Percentiles rank a stretch among this genome's conserved stretches.
These are phyloP conservation scores for Sphaeridia pumilis DNA, from an alignment of 2,888 invertebrate species.

Conservation along the genomic window DNA sequence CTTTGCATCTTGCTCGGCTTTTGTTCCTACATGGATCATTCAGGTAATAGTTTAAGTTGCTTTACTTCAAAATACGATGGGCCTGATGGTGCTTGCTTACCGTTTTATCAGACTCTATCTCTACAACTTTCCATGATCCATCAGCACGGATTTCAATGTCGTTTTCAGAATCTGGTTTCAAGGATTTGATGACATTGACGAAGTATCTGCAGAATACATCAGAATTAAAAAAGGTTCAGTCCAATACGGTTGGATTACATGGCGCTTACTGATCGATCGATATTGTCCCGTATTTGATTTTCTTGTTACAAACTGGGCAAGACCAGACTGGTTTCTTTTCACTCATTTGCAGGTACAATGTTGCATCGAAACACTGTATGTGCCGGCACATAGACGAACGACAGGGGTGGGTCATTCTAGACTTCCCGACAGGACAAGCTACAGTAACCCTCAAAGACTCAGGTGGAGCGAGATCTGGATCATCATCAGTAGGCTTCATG, in stretches of 20 bases:
- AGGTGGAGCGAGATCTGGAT: slow-evolving; percentile 91
- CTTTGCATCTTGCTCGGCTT: too few species aligned
- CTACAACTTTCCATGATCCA: slow-evolving; percentile 21
- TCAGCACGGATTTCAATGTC: slow-evolving; percentile 28
- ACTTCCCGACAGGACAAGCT: slow-evolving; percentile 86
- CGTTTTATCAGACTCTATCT: slow-evolving; percentile 1
- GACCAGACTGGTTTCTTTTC: slow-evolving; percentile 97
- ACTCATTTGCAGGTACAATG: slow-evolving; percentile 91
- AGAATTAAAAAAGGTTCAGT: neutral
- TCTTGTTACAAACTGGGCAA: slow-evolving; percentile 93
- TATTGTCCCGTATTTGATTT: slow-evolving; percentile 77
- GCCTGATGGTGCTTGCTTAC: neutral
- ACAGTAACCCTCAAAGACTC: slow-evolving; percentile 84
- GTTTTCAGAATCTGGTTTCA: slow-evolving; percentile 17
- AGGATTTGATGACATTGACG: slow-evolving; percentile 23
- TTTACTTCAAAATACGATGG: too few species aligned
- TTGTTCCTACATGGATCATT: too few species aligned
- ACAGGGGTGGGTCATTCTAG: slow-evolving; percentile 81
- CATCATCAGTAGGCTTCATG: slow-evolving; percentile 58
- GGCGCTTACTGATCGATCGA: slow-evolving; percentile 80
- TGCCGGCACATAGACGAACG: slow-evolving; percentile 85
- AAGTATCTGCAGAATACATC: slow-evolving; percentile 17
- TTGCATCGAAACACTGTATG: slow-evolving; percentile 96
- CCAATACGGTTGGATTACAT: neutral
- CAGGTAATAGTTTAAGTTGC: too few species aligned